Conservation (phyloP, 2,113 vertebrate species). For the Camelus bactrianus region DNA sequence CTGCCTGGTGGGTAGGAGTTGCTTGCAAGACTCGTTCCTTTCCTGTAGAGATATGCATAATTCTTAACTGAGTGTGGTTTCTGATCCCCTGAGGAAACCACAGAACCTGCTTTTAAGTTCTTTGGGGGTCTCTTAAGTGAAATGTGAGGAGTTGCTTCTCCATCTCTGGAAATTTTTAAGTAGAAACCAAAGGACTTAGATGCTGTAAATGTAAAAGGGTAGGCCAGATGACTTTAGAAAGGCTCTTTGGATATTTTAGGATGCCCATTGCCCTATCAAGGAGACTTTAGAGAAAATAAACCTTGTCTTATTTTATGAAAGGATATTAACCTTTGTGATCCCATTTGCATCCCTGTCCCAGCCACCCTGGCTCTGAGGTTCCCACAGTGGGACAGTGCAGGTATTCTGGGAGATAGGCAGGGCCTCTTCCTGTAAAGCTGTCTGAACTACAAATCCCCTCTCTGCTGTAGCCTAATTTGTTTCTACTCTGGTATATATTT, state of each 20-base stretch:
- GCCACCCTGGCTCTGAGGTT: not conserved
- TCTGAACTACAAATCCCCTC: not conserved
- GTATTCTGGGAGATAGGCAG: not conserved
- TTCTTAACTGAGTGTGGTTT: not conserved
- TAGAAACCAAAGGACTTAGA: not conserved
- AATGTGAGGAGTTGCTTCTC: not conserved
- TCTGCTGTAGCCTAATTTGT: not conserved
- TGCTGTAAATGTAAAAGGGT: not conserved
- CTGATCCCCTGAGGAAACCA: not conserved
- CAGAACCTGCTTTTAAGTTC: slow-evolving; percentile 13
- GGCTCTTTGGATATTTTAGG: not conserved
- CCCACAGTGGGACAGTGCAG: not conserved
- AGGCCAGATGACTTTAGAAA: not conserved
- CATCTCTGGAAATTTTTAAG: slow-evolving; percentile 30
- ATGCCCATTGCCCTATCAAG: not conserved
- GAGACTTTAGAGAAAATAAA: not conserved
- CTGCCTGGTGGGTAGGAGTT: not conserved
- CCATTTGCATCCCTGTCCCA: not conserved
- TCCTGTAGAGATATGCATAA: not conserved
- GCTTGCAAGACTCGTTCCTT: not conserved
- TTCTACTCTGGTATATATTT: not conserved
- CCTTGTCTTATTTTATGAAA: not conserved
- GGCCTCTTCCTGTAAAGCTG: not conserved
- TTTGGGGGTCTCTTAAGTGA: slow-evolving; percentile 21
- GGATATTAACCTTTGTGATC: not conserved